Conservation (phyloP, 2,888 invertebrate genomes). For the Uropetala carovei region DNA sequence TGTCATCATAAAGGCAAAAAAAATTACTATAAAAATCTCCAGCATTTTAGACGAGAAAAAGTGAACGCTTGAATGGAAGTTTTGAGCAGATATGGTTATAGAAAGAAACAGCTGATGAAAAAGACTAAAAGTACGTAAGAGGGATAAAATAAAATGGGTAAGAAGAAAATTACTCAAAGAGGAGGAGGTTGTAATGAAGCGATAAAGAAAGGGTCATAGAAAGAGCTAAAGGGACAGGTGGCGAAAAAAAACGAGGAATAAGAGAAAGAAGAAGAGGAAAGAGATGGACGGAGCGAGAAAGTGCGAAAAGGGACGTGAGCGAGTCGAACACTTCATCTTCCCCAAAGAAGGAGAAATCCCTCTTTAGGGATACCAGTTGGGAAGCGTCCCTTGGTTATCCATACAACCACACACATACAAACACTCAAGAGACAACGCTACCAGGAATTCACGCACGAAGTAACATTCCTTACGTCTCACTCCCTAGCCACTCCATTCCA, state of each 20-base stretch:
- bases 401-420: background rate
- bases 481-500: background rate
- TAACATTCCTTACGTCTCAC: slow-evolving; percentile 37
- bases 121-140: background rate
- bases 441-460: slow-evolving; percentile 46
- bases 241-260: background rate
- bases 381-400: background rate
- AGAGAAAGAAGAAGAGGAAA: background rate
- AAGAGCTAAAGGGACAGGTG: background rate
- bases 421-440: background rate
- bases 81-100: no score
- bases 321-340: slow-evolving; percentile 31
- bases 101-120: no score
- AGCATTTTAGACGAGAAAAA: no score
- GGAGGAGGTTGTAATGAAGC: background rate
- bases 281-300: background rate
- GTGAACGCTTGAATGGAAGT: no score
- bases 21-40: no score
- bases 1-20: no score
- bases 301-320: background rate
- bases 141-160: background rate
- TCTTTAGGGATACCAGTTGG: slow-evolving; percentile 34
- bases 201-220: background rate
- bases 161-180: background rate
- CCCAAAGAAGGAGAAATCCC: background rate